Base-by-base conservation (phyloP, 2,888 invertebrate genomes). In the Drosophila melanosoma region DNA sequence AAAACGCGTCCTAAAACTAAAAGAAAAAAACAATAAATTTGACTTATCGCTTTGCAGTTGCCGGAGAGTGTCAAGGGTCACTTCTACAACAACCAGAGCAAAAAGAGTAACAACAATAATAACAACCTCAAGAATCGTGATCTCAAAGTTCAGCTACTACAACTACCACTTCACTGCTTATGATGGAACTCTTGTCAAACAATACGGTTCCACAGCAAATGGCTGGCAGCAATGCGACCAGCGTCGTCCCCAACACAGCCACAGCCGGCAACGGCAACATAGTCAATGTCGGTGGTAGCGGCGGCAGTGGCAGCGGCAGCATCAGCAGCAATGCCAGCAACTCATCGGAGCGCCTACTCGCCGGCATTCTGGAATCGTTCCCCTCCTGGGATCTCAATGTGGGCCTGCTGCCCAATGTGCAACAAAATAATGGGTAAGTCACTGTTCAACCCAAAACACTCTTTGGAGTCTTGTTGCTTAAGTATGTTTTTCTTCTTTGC, bases 171-270 rank as follows among this genome's bases (percentile, higher is more conserved):
- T 26, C 26, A 11, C 36, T 82, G 45, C 83, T 87, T 87, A 89
- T 90, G 86, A 92, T 91, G 91, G 91, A 92, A 89, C 90, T 87
- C 69, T 87, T 89, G 85, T 90, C 91, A 79, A 90, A 92, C 83
- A 92, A 90, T 79, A 80, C 89, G 68, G 81, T 89, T 88, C 82
- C 87, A 54, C 90, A 82, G 84, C 81, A 90, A 86, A 91, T 90
- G 87, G 79, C 89, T 64, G 78, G 74, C 76, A 91, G 81, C 74
- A 90, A 81, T 76, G 70, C 84, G 82, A 67, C 88, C 63, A 78
- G 77, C 79, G 79, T 71, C 42, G 61, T 51, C 64, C 65, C 56
- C 40, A 68, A 42, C 51, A 42, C 68, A 12, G 48, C 57, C 29
- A 56, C 56, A 3, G 53, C 23, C 17, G 61, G 11, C n/a, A 45